Base-by-base conservation (phyloP, 2,113 vertebrate genomes). In the Phrynocephalus versicolor region DNA sequence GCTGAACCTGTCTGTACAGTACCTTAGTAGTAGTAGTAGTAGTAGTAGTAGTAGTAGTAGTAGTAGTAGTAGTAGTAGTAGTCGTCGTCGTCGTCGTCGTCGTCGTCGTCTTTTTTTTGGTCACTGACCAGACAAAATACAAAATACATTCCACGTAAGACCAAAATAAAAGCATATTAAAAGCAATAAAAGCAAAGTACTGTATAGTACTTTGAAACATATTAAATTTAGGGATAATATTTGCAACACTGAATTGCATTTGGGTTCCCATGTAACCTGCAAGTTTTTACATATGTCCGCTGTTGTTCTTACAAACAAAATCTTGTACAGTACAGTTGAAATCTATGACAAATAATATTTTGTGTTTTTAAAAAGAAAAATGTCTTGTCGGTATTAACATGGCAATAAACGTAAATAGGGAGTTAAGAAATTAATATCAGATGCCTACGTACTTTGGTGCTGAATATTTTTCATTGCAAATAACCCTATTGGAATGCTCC, bases 301-400 rank as follows among this genome's bases (percentile, higher is more conserved):
- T 89, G 92, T 87, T 86, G 89, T 92, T 92, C 82, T 84, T 91
- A 90, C 37, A 89, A 89, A 92, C 83, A 72, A 74, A 0, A 65
- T 76, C 2, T 65, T 72, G 89, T 62, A 12, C 2, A 85, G 69
- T 86, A 90, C 81, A 80, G n/a, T n/a, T n/a, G n/a, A n/a, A n/a
- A n/a, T n/a, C n/a, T n/a, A n/a, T n/a, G n/a, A n/a, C n/a, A n/a
- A 25, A 7, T 67, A 65, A 65, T 35, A 3, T 30, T 41, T 14
- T 25, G 60, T 72, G 33, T 57, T 74, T 51, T 60, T 33, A 39
- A 67, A 21, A 75, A 64, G 69, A 75, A 79, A 51, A 27, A 60
- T 33, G 27, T 51, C 82, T 77, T 72, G 86, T 89, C 72, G 75
- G 55, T 90, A n/a, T 82, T 76, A 87, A 80, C 83, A 78, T 45